Conservation (phyloP, 2,113 vertebrate genomes). For the Athene cunicularia region DNA sequence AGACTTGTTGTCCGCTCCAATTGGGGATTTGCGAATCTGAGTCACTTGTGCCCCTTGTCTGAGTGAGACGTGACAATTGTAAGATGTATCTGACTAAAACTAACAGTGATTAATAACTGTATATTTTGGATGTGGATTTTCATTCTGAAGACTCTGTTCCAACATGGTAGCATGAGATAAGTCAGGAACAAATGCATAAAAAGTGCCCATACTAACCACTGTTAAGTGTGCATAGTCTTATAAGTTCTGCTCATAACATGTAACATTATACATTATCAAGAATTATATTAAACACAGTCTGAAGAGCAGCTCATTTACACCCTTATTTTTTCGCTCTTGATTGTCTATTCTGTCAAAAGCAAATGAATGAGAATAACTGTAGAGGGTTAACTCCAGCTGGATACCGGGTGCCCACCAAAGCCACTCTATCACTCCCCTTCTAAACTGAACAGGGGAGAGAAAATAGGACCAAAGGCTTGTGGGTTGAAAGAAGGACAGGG, state of each 20-base stretch:
- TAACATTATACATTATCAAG: background rate
- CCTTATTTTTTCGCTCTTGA: background rate
- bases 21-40: too few relatives aligned
- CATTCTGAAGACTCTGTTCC: background rate
- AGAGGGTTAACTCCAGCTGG: too few relatives aligned
- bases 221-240: background rate
- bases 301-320: background rate
- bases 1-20: too few relatives aligned
- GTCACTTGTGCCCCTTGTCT: too few relatives aligned
- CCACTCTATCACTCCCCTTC: too few relatives aligned
- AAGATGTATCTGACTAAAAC: background rate
- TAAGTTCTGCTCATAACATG: background rate
- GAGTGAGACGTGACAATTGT: too few relatives aligned
- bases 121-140: background rate
- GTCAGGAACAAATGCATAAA: background rate
- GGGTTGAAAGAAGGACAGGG: too few relatives aligned
- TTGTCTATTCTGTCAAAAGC: background rate
- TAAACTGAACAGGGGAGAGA: too few relatives aligned
- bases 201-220: background rate
- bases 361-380: background rate
- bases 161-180: background rate
- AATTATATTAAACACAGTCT: background rate
- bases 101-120: background rate
- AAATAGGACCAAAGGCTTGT: too few relatives aligned
- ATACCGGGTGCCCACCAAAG: too few relatives aligned